Conservation (phyloP, 2,797 vertebrate genomes). For the Atherinosoma microstoma region DNA sequence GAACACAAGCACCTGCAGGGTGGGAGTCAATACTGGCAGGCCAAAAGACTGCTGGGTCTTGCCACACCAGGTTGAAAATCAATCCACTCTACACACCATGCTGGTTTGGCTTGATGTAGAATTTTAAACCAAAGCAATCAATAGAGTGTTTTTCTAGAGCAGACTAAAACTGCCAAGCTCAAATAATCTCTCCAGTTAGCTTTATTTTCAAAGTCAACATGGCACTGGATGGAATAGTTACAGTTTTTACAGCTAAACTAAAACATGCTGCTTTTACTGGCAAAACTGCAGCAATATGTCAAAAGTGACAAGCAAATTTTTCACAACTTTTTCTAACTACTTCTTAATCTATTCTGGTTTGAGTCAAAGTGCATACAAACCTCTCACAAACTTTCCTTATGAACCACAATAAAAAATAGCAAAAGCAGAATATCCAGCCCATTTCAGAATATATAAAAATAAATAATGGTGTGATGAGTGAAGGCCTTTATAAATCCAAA, state of each 20-base stretch:
- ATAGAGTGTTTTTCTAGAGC: conserved; percentile 42
- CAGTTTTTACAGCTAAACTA: conserved; percentile 29
- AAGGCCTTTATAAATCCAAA: not conserved
- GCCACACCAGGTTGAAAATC: conserved; percentile 60
- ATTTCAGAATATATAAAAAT: not conserved
- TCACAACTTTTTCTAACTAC: conserved; percentile 3
- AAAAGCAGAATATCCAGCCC: not conserved
- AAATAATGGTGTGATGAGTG: conserved; percentile 1
- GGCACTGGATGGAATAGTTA: conserved; percentile 23
- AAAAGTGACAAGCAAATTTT: conserved; percentile 2
- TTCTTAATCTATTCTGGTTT: conserved; percentile 8
- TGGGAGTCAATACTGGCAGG: conserved; percentile 40
- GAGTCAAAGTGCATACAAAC: conserved; percentile 1
- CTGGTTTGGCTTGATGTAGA: conserved; percentile 53
- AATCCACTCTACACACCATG: conserved; percentile 43
- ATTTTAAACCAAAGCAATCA: conserved; percentile 53
- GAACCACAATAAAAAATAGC: not conserved
- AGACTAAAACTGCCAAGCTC: conserved; percentile 43
- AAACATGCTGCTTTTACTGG: conserved; percentile 38
- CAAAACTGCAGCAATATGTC: conserved; percentile 5
- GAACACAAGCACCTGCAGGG: conserved; percentile 61
- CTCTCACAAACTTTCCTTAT: not conserved
- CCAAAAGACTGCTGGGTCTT: conserved; percentile 20
- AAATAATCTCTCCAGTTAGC: conserved; percentile 49
- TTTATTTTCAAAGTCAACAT: conserved; percentile 63